A percentile compares a stretch with the other conserved stretches of the same genome.
These are phyloP conservation scores for Myiothlypis coronata DNA, from an alignment of 2,797 vertebrate species.

Conservation along the genomic window DNA sequence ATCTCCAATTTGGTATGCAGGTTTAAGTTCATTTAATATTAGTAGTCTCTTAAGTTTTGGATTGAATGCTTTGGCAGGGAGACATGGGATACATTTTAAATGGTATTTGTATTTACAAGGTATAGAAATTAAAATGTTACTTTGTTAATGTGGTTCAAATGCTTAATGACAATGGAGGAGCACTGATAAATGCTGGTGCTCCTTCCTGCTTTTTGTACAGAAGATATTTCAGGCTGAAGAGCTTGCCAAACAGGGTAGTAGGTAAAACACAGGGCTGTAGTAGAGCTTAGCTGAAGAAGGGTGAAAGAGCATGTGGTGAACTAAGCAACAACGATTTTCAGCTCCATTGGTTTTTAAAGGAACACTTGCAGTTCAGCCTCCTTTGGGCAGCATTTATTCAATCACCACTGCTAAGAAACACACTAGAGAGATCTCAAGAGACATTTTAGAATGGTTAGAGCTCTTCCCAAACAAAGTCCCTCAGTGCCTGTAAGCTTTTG, in stretches of 20 bases:
- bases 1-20: background rate
- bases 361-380: constrained; percentile 79
- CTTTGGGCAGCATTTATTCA: constrained; percentile 64
- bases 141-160: background rate
- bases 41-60: background rate
- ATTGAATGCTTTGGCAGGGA: background rate
- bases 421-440: constrained; percentile 73
- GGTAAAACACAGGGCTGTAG: background rate
- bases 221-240: constrained; percentile 7
- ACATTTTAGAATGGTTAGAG: constrained; percentile 78
- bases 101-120: background rate
- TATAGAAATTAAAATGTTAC: background rate
- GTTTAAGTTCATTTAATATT: background rate
- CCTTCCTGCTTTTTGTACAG: background rate
- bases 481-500: constrained; percentile 77
- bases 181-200: background rate
- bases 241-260: background rate
- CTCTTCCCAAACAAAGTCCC: constrained; percentile 75
- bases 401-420: constrained; percentile 53
- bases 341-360: constrained; percentile 82
- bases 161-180: background rate
- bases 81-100: background rate
- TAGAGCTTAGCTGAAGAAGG: constrained; percentile 8
- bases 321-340: constrained; percentile 72
- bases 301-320: constrained; percentile 59